Conservation (phyloP, 2,888 invertebrate genomes). For the Drosophila sordidapex region DNA sequence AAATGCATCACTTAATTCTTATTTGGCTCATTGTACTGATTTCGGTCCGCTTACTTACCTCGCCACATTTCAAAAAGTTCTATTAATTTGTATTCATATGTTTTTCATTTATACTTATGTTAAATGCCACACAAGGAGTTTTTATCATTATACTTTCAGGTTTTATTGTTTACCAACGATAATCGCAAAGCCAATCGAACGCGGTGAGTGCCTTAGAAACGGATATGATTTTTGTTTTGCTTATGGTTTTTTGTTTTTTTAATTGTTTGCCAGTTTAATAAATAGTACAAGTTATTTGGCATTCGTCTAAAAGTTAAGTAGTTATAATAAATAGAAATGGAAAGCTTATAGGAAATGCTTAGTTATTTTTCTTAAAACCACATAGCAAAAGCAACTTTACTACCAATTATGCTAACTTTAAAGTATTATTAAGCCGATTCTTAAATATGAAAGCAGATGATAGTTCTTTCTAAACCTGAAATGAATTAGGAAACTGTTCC, state of each 20-base stretch:
- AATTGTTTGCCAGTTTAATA: conserved; percentile 24
- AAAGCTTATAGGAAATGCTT: conserved; percentile 62
- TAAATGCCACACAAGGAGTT: conserved; percentile 42
- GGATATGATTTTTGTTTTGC: conserved; percentile 21
- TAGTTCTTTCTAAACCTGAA: conserved; percentile 15
- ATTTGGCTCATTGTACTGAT: conserved; percentile 55
- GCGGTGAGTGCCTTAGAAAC: conserved; percentile 50
- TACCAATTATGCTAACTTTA: conserved; percentile 25
- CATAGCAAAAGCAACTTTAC: conserved; percentile 25
- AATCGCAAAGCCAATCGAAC: conserved; percentile 62
- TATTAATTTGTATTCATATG: conserved; percentile 41
- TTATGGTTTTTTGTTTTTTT: conserved; percentile 7
- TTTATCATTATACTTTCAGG: conserved; percentile 36
- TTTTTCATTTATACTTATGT: conserved; percentile 35
- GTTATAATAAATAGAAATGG: conserved; percentile 46
- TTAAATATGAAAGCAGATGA: conserved; percentile 35
- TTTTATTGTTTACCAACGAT: conserved; percentile 61
- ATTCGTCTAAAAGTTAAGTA: conserved; percentile 50
- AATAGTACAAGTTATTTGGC: conserved; percentile 42
- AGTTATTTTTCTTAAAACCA: conserved; percentile 31
- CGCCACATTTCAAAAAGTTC: conserved; percentile 56
- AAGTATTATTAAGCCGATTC: conserved; percentile 15
- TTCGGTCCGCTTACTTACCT: conserved; percentile 71
- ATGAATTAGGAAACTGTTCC: conserved; percentile 33
- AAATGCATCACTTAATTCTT: conserved; percentile 59